Base-by-base conservation (phyloP, 1,140 invertebrate species). In the Cryptotermes secundus region DNA sequence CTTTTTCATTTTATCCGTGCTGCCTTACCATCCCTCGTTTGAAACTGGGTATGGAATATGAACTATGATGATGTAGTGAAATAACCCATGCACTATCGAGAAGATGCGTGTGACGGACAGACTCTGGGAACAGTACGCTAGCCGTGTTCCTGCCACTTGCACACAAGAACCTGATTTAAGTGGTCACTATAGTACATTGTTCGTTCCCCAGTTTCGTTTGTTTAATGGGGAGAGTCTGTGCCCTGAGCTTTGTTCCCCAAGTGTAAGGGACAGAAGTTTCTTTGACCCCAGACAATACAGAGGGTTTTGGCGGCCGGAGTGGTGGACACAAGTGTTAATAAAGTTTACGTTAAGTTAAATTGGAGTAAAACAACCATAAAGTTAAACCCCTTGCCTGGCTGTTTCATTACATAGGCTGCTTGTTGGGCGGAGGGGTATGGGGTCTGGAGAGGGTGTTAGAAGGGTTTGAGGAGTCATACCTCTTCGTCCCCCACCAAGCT, bases 341-440 rank as follows among this genome's bases (percentile, higher is more conserved):
- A 82, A 82, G 81, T 82, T 82, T 82, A 82, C 81, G 81, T 82
- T 82, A 82, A 82, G 81, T 82, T 82, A 82, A 53, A 82, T 82
- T 82, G 81, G 81, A 82, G 42, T 49, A 49, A 82, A 82, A 82
- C 81, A 82, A 82, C 81, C 53, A 72, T 72, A 82, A 82, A 82
- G 81, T 82, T 82, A 82, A 82, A 82, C 81, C 81, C 81, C 81
- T 31, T 38, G 12, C 81, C 42, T 22, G n/a, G 81, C 42, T 82
- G 81, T 82, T 82, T 82, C 81, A 82, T 82, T 82, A 82, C 81
- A 26, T 72, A 16, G 22, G 35, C 24, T 22, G 22, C 36, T 45
- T 82, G 81, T 49, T 9, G 14, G 81, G 14, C 3, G 45, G 45
- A 19, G 12, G 45, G 45, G 45, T 49, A 49, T 19, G 59, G 59